Base-by-base conservation (phyloP, 2,888 invertebrate genomes). In the Sabatieria punctata region DNA sequence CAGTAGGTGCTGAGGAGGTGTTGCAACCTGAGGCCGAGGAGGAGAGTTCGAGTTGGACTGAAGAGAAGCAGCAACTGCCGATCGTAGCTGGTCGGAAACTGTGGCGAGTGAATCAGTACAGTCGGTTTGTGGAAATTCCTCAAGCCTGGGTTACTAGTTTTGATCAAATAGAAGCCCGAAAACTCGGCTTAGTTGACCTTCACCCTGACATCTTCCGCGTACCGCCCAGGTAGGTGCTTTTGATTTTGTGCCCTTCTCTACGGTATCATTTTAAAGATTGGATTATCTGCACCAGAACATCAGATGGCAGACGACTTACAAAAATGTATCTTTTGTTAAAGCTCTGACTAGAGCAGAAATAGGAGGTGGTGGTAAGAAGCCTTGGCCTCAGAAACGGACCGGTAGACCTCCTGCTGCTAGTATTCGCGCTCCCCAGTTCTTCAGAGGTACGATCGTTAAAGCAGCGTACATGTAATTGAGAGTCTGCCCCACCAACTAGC, bases 371-470 rank as follows among this genome's bases (percentile, higher is more conserved):
- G 86, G 86, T 0, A 74, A 75, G 24, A 95, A 97, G 60, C 95
- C 95, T 0, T 93, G 91, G 89, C 85, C 85, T 1, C 97, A 97
- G 65, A 97, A 97, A 70, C 88, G 89, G 22, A 63, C 75, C 25
- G 97, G 97, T 1, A 75, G 77, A 55, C 83, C 95, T 1, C 76
- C 95, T 38, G 91, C 91, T 63, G 88, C 91, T 15, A 86, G 85
- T 13, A 83, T 84, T 49, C 75, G 88, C 48, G 85, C 91, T 2
- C 93, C 93, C 0, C 64, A 59, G 30, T 63, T 62, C 23, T 2
- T 27, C 11, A 25, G 35, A 47, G 48, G 48, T 48, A 18, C 11
- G 21, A 21, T n/a, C n/a, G n/a, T n/a, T n/a, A n/a, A n/a, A n/a
- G n/a, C n/a, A n/a, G n/a, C n/a, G n/a, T n/a, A n/a, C n/a, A n/a